Base-by-base conservation (phyloP, 2,888 invertebrate genomes). In the Platypus cylindrus region DNA sequence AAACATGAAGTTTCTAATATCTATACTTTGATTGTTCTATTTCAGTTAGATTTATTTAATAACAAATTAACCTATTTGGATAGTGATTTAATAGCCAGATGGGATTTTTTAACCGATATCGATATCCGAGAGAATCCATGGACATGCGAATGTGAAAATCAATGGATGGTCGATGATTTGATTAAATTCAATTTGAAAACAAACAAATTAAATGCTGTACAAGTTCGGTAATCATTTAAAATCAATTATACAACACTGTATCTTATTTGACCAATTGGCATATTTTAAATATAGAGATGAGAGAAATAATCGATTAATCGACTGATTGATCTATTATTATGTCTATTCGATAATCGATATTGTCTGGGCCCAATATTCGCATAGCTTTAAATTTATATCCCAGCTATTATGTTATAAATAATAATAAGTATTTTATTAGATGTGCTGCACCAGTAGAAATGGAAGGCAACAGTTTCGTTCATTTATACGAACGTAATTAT, bases 121-220 rank as follows among this genome's bases (percentile, higher is more conserved):
- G 75, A 82, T 45, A 66, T 89, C 5, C 68, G 71, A 20, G 69
- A 70, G 48, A 87, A 87, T 55, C 76, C 79, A 0, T 87, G 73
- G 76, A 64, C 70, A 16, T 89, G 87, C 53, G 83, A 85, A 55
- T 82, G 81, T 50, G 69, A 75, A 40, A 84, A 85, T 38, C 76
- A 80, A 50, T 80, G 80, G 74, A 68, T 87, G 61, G 73, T 84
- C 11, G 69, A 74, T 18, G 61, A 67, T n/a, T 57, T 84, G 29
- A 68, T 74, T 27, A 67, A 69, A 0, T 54, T 67, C 12, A 65
- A 77, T 2, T 62, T 68, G 2, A 54, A 53, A 12, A 62, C 61
- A 23, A 58, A 62, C 1, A 54, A 55, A 1, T 64, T 64, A 9
- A 51, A 56, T 17, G 62, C 70, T 5, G n/a, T 27, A 5, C 13